Evolutionary conservation across 1,140 invertebrate species (phyloP), one percentile per base, ranked within the genome.

Genomic region (Papilio machaon): DNA sequence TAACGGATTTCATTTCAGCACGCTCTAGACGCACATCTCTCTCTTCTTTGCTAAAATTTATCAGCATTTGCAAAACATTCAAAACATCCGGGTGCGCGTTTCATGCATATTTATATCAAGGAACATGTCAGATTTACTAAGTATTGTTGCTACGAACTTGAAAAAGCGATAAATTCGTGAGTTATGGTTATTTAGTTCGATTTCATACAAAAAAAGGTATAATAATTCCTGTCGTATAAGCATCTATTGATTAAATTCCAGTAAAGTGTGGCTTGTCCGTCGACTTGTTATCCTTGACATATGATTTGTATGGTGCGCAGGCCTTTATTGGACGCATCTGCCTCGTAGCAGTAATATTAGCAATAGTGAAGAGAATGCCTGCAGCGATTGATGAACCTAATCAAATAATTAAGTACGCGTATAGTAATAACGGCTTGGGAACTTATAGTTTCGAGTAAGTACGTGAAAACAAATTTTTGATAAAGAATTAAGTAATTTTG

Each of bases 371-470:
- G 77, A 80, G 80, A 80, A 80, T 85, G 80, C 84, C 80, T 43
- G 79, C 75, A 75, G 79, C 81, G 43, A 54, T 54, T 52, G 83
- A 80, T 73, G 85, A 86, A 77, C 23, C 23, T 11, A 86, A 78
- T 47, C 82, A 85, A 84, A 88, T 89, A 85, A 91, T 88, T 86
- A 91, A 89, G 73, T 84, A 85, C 64, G 80, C 86, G 74, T 89
- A 86, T 79, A 94, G 92, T 80, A 91, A 83, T 79, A 93, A 94
- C 85, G 92, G 89, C 74, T 82, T 88, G 43, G 92, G 91, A 49
- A 80, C 87, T 17, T 94, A 94, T 75, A 94, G 92, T 82, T 94
- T 94, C 84, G 92, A 94, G 92, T 94, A 85, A 92, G 91, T 92
- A 85, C 82, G n/a, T 3, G 13, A 67, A 23, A 19, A 4, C n/a